phyloP scores from a whole-genome alignment of 2,888 invertebrate genomes.

The Teinopalpus imperialis region DNA sequence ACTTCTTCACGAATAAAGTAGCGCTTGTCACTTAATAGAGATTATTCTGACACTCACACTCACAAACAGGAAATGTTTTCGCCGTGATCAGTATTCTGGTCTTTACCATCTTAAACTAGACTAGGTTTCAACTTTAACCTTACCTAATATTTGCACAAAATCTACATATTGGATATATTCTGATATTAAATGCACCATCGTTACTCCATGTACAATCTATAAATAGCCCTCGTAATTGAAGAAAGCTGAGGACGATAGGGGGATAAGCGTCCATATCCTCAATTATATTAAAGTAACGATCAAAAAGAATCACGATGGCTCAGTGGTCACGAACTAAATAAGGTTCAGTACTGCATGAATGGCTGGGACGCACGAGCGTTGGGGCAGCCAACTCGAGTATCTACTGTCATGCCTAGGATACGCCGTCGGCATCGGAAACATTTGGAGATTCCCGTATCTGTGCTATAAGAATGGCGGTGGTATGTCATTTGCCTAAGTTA shows the following conservation, averaged over 20 bases:
- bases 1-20: no score
- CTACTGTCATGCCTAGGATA: slow-evolving; percentile 91
- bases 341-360: slow-evolving; percentile 41
- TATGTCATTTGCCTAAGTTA: slow-evolving; percentile 64
- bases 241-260: slow-evolving; percentile 21
- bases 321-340: slow-evolving; percentile 36
- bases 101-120: no score
- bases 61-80: no score
- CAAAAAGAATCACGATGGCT: slow-evolving; percentile 30
- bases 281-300: slow-evolving; percentile 37
- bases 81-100: no score
- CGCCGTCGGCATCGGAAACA: slow-evolving; percentile 92
- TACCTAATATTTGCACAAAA: no score
- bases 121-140: no score
- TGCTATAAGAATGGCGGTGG: slow-evolving; percentile 94
- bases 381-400: slow-evolving; percentile 90
- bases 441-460: slow-evolving; percentile 93
- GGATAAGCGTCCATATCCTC: slow-evolving; percentile 51
- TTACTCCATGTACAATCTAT: no score
- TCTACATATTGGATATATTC: no score
- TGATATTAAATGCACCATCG: no score
- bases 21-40: no score
- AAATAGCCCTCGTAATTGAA: background rate
- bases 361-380: slow-evolving; percentile 81
- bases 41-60: no score